phyloP scores from a whole-genome alignment of 2,888 invertebrate genomes.

The Tubiluchus corallicola region DNA sequence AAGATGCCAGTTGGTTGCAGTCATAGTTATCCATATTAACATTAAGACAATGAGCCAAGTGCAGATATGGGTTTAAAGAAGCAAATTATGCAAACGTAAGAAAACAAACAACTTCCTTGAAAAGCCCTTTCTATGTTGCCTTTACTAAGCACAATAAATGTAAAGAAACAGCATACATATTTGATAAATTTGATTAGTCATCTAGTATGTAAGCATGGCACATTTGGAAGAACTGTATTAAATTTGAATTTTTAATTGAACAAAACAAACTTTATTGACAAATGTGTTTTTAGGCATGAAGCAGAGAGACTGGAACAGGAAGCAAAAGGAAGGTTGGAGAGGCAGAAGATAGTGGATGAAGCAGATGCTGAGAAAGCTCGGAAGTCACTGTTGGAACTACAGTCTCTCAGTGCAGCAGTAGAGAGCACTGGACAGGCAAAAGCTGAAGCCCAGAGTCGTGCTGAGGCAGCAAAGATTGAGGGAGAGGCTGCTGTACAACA shows the following conservation, averaged over 20 bases:
- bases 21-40: no score
- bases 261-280: no score
- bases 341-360: slow-evolving; percentile 33
- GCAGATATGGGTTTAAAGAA: no score
- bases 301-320: slow-evolving; percentile 35
- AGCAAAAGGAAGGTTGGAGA: slow-evolving; percentile 32
- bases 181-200: no score
- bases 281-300: slow-evolving; percentile 32
- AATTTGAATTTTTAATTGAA: neutral
- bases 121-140: no score
- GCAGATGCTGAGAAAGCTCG: slow-evolving; percentile 33
- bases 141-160: no score
- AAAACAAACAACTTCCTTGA: no score
- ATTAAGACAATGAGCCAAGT: no score
- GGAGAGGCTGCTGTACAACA: slow-evolving; percentile 35
- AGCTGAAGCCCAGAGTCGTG: slow-evolving; percentile 33
- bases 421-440: slow-evolving; percentile 35
- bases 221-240: no score
- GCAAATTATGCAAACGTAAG: no score
- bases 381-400: slow-evolving; percentile 29
- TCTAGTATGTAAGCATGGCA: no score
- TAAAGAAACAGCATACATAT: no score
- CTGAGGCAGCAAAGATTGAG: slow-evolving; percentile 33
- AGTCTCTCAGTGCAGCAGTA: slow-evolving; percentile 31
- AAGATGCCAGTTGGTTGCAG: neutral